These are phyloP conservation scores for Phrixothrix hirtus DNA, from an alignment of 2,888 invertebrate genomes.

Conservation along the genomic window DNA sequence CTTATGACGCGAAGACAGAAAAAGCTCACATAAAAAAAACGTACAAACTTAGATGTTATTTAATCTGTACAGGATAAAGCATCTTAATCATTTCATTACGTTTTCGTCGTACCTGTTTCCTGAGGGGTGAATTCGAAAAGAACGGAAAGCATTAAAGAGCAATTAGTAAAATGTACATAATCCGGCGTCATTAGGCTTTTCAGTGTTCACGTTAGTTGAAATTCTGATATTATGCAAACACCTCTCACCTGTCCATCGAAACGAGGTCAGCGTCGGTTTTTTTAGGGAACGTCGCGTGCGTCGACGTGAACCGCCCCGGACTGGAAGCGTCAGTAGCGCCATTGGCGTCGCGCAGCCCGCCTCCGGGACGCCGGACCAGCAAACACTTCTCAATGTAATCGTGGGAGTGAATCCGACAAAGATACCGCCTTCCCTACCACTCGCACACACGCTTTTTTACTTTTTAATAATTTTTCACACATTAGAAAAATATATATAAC, in stretches of 20 bases:
- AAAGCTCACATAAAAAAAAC: too few species aligned
- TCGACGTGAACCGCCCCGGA: conserved; percentile 52
- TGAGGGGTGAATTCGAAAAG: conserved; percentile 16
- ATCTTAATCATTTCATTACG: conserved; percentile 21
- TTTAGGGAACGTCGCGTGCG: conserved; percentile 47
- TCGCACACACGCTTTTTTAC: conserved; percentile 38
- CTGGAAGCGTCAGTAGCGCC: conserved; percentile 45
- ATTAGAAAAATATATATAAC: conserved; percentile 29
- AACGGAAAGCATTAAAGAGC: conserved; percentile 25
- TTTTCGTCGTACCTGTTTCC: conserved; percentile 15
- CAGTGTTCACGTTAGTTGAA: conserved; percentile 20
- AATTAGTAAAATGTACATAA: conserved; percentile 23
- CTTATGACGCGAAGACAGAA: too few species aligned
- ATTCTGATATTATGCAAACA: conserved; percentile 28
- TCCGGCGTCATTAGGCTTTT: conserved; percentile 19
- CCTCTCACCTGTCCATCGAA: conserved; percentile 33
- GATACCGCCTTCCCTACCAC: conserved; percentile 48
- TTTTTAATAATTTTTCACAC: conserved; percentile 37
- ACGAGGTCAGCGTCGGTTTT: conserved; percentile 32
- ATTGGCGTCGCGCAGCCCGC: conserved; percentile 55
- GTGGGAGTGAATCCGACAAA: conserved; percentile 48
- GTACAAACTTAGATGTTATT: conserved; percentile 4
- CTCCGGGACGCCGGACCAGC: conserved; percentile 47
- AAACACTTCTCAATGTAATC: conserved; percentile 37
- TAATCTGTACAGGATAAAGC: conserved; percentile 12